Percentiles rank a stretch among this genome's conserved stretches.
Conservation (phyloP, 2,113 vertebrate species). For the Oreotrochilus melanogaster region DNA sequence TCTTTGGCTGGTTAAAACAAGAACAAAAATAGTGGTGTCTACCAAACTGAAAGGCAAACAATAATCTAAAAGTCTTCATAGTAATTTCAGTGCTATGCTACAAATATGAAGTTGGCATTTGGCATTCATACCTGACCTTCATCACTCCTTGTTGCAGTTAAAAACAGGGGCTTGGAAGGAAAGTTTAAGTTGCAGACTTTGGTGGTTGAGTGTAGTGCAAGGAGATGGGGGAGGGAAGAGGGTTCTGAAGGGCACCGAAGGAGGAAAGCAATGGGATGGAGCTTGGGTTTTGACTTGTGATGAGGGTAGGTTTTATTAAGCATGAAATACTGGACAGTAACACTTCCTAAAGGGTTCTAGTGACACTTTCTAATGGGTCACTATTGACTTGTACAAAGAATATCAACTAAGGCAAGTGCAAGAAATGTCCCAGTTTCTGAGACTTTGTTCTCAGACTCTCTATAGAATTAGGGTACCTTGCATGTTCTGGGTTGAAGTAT, state of each 20-base stretch:
- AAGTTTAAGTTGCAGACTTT: not conserved
- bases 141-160: not conserved
- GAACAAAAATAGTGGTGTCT: constrained; percentile 33
- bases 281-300: not conserved
- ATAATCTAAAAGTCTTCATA: not conserved
- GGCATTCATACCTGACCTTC: not conserved
- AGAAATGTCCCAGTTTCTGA: not conserved
- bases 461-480: not conserved
- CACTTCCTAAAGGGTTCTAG: not conserved
- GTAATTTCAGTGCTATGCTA: not conserved
- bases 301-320: not conserved
- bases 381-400: not conserved
- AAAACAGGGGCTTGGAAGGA: not conserved
- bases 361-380: not conserved
- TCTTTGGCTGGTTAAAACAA: constrained; percentile 14
- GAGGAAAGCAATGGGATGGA: not conserved
- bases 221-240: not conserved
- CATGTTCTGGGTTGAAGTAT: not conserved
- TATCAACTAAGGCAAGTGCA: not conserved
- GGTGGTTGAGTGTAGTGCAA: not conserved
- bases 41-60: constrained; percentile 37
- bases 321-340: not conserved
- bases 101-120: not conserved
- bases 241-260: not conserved
- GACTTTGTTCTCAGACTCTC: not conserved